phyloP scores from a whole-genome alignment of 2,113 vertebrate species.

The Cygnus buccinator region DNA sequence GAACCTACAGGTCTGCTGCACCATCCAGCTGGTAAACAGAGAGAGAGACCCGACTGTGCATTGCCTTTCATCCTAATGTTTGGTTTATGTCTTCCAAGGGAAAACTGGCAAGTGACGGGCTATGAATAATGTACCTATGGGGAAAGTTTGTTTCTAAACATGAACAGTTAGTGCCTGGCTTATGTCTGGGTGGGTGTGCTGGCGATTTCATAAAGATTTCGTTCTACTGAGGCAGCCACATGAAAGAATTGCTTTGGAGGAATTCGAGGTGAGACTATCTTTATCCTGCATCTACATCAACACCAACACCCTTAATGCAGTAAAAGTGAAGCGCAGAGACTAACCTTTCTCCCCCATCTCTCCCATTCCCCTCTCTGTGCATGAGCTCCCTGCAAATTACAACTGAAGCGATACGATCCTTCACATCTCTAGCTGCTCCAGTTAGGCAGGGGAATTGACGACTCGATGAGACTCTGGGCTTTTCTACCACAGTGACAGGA shows the following conservation, averaged over 20 bases:
- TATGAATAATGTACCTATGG: slow-evolving; percentile 65
- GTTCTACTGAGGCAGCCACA: slow-evolving; percentile 50
- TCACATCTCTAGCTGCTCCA: neutral
- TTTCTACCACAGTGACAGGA: neutral
- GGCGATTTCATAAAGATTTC: slow-evolving; percentile 46
- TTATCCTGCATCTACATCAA: slow-evolving; percentile 17
- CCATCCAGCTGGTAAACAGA: neutral
- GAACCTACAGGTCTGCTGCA: neutral
- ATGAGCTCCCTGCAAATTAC: neutral
- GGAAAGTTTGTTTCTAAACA: slow-evolving; percentile 65
- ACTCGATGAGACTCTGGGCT: neutral
- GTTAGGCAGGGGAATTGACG: neutral
- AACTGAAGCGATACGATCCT: neutral
- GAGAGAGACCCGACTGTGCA: neutral
- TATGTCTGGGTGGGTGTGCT: slow-evolving; percentile 58
- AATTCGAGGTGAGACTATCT: slow-evolving; percentile 64
- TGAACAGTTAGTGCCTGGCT: slow-evolving; percentile 50
- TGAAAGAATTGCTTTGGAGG: slow-evolving; percentile 52
- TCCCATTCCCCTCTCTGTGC: neutral
- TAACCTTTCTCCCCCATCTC: neutral
- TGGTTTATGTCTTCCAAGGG: slow-evolving; percentile 44
- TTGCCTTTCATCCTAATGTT: slow-evolving; percentile 24
- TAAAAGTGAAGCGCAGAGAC: neutral
- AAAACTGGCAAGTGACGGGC: slow-evolving; percentile 53
- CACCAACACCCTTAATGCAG: slow-evolving; percentile 13